Percentiles rank a stretch among this genome's conserved stretches.
These are phyloP conservation scores for Peromyscus nudipes DNA, from an alignment of 2,797 vertebrate species.

Conservation along the genomic window DNA sequence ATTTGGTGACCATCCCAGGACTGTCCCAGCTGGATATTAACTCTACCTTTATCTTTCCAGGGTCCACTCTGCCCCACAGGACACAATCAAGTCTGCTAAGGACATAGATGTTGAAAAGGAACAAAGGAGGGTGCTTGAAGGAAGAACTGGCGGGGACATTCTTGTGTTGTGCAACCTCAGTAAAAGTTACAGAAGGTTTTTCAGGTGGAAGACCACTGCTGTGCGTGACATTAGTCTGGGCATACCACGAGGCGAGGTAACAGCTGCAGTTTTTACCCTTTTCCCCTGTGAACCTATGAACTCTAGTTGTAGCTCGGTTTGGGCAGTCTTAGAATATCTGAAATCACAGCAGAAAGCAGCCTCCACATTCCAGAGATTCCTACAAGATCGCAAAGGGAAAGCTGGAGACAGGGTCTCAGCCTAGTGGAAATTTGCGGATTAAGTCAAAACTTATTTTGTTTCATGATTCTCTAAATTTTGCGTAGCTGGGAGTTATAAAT, in stretches of 20 bases:
- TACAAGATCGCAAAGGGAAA: not conserved
- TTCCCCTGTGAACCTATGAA: not conserved
- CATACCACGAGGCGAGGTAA: slow-evolving; percentile 88
- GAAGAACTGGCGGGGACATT: slow-evolving; percentile 83
- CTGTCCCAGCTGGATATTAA: not conserved
- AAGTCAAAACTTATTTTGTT: not conserved
- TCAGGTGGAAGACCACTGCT: slow-evolving; percentile 79
- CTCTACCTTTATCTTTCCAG: slow-evolving; percentile 71
- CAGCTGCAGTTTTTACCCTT: fast-evolving
- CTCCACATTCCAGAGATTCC: not conserved
- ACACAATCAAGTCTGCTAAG: slow-evolving; percentile 12
- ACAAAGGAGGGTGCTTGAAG: slow-evolving; percentile 81
- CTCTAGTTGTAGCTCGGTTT: slow-evolving; percentile 1
- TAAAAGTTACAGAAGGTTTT: slow-evolving; percentile 82
- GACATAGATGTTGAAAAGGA: slow-evolving; percentile 88
- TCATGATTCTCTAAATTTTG: not conserved
- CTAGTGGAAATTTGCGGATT: not conserved
- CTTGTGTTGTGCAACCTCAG: slow-evolving; percentile 85
- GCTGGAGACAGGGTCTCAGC: not conserved
- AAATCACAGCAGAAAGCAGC: not conserved
- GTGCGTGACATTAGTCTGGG: slow-evolving; percentile 87
- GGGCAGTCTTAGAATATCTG: not conserved
- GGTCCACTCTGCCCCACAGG: not conserved
- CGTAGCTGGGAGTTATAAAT: not conserved
- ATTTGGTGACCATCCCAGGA: fast-evolving